Conservation (phyloP, 2,113 vertebrate species). For the Triplophysa siluroides region DNA sequence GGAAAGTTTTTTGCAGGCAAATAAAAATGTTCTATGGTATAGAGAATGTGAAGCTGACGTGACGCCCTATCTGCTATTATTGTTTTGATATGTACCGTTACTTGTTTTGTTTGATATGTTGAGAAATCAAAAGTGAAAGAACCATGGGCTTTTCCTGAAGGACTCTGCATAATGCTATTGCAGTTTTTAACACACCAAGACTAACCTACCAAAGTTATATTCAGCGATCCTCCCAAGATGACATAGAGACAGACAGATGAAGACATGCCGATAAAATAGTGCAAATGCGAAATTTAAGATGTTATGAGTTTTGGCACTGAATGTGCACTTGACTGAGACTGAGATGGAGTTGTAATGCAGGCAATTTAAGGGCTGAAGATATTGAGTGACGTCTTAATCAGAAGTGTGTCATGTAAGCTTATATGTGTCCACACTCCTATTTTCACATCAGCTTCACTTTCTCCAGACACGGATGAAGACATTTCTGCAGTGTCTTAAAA, state of each 20-base stretch:
- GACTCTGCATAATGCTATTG: no score
- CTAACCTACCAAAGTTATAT: no score
- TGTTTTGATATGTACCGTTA: no score
- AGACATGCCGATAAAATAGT: neutral
- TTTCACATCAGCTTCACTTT: constrained; percentile 1
- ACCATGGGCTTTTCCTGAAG: no score
- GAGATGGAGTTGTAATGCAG: neutral
- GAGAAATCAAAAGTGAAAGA: no score
- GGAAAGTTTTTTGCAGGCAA: no score
- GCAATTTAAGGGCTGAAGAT: neutral
- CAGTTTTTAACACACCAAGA: no score
- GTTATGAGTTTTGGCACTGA: neutral
- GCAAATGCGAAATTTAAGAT: neutral
- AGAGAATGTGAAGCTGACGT: no score
- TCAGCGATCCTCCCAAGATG: no score
- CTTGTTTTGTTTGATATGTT: no score
- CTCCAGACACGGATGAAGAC: neutral
- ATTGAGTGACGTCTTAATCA: neutral
- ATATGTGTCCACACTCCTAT: neutral
- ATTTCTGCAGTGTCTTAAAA: constrained; percentile 9
- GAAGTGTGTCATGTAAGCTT: neutral
- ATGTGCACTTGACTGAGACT: neutral
- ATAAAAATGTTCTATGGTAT: no score
- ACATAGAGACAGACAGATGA: neutral
- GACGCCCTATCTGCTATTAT: no score